Evolutionary conservation across 2,113 vertebrate genomes (phyloP), one percentile per base, ranked within the genome.

Genomic region (Sarotherodon lohbergeri): DNA sequence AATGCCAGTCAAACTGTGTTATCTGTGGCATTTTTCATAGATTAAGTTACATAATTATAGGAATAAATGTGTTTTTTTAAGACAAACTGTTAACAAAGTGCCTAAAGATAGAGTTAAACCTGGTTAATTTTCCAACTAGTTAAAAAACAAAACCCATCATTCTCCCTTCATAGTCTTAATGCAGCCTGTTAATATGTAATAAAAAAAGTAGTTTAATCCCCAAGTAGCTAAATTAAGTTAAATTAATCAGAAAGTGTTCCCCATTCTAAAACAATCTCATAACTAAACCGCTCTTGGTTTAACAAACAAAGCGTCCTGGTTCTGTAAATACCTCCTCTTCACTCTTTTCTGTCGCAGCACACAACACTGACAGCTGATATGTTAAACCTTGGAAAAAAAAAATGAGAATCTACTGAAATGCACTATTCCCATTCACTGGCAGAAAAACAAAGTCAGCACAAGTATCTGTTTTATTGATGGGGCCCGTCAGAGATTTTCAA

Each of bases 11-110:
- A 16, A 9, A 43, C 59, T 34, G 36, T 43, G 41, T 71, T 4
- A 68, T 68, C 36, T 41, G 34, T 41, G 0, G 19, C 19, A 41
- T 71, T 71, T 43, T 24, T 0, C 12, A 71, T 0, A 43, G 7
- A 43, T 71, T 43, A 24, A 43, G 39, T 3, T 43, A 71, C 36
- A 71, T 22, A 71, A 43, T 61, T 61, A 46, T 46, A 24, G 24
- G 13, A 24, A 43, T 43, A 71, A 71, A 9, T 71, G n/a, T 43
- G 39, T 5, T 4, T 59, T 39, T 71, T 4, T 5, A 5, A 16
- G 1, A 43, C 66, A 71, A n/a, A 22, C 36, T 41, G 12, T n/a
- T 24, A 68, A 41, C 36, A 41, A 68, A 43, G 36, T 71, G n/a
- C n/a, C 7, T 71, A 43, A 71, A 71, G n/a, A 41, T 71, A 12